Percentiles rank a stretch among this genome's conserved stretches.
Conservation (phyloP, 1,140 invertebrate genomes). For the Penaeus vannamei region DNA sequence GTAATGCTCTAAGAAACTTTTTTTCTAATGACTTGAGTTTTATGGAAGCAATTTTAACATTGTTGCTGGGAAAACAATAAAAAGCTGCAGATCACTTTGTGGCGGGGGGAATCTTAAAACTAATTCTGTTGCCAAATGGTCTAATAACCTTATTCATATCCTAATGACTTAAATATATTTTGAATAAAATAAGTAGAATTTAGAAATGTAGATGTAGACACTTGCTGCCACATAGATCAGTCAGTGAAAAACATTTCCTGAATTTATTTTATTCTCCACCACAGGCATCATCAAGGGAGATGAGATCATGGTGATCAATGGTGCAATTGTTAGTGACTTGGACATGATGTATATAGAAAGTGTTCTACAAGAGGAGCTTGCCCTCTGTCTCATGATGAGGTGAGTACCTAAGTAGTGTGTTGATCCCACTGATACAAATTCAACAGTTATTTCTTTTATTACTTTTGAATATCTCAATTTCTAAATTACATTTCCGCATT, state of each 20-base stretch:
- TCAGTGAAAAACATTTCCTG: slow-evolving; percentile 9
- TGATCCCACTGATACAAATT: background rate
- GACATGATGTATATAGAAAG: slow-evolving; percentile 99
- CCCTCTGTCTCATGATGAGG: slow-evolving; percentile 97
- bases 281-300: slow-evolving; percentile 96
- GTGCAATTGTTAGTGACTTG: slow-evolving; percentile 95
- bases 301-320: slow-evolving; percentile 99
- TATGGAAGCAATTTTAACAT: no score
- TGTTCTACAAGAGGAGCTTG: slow-evolving; percentile 93
- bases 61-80: no score
- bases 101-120: no score
- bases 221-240: no score
- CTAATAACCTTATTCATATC: background rate
- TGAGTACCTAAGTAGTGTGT: background rate
- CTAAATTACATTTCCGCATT: background rate
- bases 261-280: background rate
- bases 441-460: background rate
- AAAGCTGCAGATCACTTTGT: no score
- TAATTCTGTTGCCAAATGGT: no score
- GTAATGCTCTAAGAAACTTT: background rate
- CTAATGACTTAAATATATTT: slow-evolving; percentile 36
- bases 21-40: no score
- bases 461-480: background rate
- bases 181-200: slow-evolving; percentile 24
- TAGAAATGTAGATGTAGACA: slow-evolving; percentile 12